Conservation (phyloP, 1,140 invertebrate species). For the Lucilia sericata region DNA sequence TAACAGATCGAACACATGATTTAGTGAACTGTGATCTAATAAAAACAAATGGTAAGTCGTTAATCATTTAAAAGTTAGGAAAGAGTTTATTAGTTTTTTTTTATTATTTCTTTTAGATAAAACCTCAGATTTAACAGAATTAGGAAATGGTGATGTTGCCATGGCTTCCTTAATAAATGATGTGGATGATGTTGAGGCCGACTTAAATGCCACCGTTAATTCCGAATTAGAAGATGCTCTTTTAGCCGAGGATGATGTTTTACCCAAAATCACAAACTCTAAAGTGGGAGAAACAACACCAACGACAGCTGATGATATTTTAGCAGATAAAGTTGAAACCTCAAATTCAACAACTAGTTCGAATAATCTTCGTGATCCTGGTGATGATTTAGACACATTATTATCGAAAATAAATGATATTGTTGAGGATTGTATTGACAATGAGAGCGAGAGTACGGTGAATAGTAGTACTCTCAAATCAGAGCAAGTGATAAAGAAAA, state of each 20-base stretch:
- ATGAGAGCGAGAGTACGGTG: not conserved
- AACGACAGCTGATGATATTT: conserved; percentile 18
- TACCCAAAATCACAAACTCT: not conserved
- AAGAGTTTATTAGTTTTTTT: not conserved
- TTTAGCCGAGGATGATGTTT: conserved; percentile 45
- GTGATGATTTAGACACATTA: conserved; percentile 49
- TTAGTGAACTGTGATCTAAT: conserved; percentile 27
- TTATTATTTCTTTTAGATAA: not conserved
- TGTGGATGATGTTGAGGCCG: conserved; percentile 27
- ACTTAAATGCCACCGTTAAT: conserved; percentile 37
- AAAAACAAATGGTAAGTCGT: conserved; percentile 3
- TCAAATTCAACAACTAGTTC: conserved; percentile 29
- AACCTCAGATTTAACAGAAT: not conserved
- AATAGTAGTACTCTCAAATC: not conserved
- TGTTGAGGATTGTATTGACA: conserved; percentile 45
- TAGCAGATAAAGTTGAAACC: conserved; percentile 24
- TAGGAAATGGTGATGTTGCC: not conserved
- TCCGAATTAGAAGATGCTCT: conserved; percentile 48
- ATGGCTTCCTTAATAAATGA: conserved; percentile 30
- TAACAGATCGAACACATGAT: not conserved
- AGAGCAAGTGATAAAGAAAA: not conserved
- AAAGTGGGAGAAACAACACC: conserved; percentile 12
- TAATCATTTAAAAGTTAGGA: not conserved
- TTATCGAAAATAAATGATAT: conserved; percentile 50
- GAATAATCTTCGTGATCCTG: conserved; percentile 42